These are phyloP conservation scores for Rhynchomys soricoides DNA, from an alignment of 2,113 vertebrate genomes.

Conservation along the genomic window DNA sequence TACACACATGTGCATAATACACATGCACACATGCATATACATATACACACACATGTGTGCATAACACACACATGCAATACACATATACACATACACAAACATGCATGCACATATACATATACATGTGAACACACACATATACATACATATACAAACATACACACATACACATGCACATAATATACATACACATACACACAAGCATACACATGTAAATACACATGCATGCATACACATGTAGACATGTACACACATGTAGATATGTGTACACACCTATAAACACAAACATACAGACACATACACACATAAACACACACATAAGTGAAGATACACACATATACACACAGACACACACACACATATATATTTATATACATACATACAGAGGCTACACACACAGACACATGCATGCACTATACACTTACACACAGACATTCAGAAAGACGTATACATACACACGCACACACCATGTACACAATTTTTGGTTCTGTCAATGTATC, in stretches of 20 bases:
- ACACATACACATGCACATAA: too few relatives aligned
- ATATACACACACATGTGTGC: fast-evolving
- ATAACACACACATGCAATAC: neutral
- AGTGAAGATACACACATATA: neutral
- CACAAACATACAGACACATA: neutral
- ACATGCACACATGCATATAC: neutral
- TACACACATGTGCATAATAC: too few relatives aligned
- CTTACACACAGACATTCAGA: neutral
- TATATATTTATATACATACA: neutral
- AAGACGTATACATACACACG: fast-evolving
- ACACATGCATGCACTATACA: too few relatives aligned
- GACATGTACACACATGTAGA: neutral
- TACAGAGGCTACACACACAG: too few relatives aligned
- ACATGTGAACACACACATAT: neutral
- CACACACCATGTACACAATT: neutral
- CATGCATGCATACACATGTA: neutral
- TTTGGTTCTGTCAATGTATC: neutral
- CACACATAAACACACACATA: fast-evolving
- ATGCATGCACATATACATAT: neutral
- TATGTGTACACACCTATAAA: too few relatives aligned
- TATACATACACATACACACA: neutral
- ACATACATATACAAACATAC: neutral
- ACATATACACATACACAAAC: neutral
- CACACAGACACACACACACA: too few relatives aligned
- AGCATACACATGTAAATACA: neutral